Conservation (phyloP, 2,113 vertebrate genomes). For the Egretta garzetta region DNA sequence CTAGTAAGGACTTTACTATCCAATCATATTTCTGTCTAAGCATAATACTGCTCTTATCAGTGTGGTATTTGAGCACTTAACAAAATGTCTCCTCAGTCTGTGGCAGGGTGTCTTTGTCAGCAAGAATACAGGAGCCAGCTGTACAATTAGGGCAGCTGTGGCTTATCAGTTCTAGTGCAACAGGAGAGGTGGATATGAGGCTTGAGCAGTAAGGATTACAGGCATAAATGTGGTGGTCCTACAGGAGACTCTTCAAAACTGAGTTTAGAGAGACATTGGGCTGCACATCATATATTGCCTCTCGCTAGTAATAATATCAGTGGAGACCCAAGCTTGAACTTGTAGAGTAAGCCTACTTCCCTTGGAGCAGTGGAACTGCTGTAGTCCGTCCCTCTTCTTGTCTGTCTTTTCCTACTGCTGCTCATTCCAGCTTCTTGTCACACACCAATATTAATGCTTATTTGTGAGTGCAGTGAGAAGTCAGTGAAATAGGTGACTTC, state of each 20-base stretch:
- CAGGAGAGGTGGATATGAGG: not conserved
- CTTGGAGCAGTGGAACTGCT: not conserved
- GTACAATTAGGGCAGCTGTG: not conserved
- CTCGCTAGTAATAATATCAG: not conserved
- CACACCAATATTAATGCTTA: not conserved
- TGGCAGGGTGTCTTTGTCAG: constrained; percentile 2
- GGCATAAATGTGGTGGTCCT: not conserved
- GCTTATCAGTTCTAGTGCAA: not conserved
- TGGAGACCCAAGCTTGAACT: not conserved
- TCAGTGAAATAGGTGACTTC: not conserved
- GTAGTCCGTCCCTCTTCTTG: not conserved
- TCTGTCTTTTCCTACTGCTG: not conserved
- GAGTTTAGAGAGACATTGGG: not conserved
- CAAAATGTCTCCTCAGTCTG: not conserved
- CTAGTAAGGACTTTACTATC: not conserved
- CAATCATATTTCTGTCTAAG: not conserved
- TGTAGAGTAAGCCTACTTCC: not conserved
- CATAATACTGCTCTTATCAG: not conserved
- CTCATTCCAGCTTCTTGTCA: not conserved
- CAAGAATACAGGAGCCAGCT: not conserved
- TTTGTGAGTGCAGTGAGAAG: not conserved
- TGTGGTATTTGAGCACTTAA: constrained; percentile 8
- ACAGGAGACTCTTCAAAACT: not conserved
- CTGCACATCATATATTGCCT: not conserved
- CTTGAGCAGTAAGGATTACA: not conserved